Evolutionary conservation across 2,888 invertebrate genomes (phyloP), one percentile per base, ranked within the genome.

Genomic region (Drosophila hamatofila): DNA sequence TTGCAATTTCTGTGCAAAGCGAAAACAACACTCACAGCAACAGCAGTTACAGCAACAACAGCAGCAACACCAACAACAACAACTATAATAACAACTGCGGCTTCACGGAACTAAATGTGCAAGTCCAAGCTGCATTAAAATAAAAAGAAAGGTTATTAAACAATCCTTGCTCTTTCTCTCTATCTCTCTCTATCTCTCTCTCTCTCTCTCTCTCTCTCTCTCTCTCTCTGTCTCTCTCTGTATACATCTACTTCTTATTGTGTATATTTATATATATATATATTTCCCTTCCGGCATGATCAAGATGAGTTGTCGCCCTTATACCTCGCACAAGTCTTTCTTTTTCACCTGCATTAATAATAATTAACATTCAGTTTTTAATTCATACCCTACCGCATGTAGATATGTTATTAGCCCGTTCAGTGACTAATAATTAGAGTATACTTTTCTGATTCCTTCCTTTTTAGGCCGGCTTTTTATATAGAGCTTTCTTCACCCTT

Each of bases 1-100:
- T 73, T 78, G 64, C 74, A 73, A 74, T 63, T 60, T 66, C 39
- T 37, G 60, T 73, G 72, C 64, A 66, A 72, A 73, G 57, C 73
- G 64, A 68, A 73, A 78, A 64, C 78, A 61, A 58, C 65, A 80
- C 63, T 62, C 58, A 51, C 41, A 74, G 58, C 54, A 68, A 8
- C 6, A 6, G 16, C 46, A 46, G 1, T 9, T 25, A 25, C 42
- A 21, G 3, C 42, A 42, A 1, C 56, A 35, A 48, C 56, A 59
- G 42, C 66, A 67, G 54, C 65, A 66, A 62, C 39, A 66, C 56
- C 46, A 61, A 11, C 25, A 11, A 27, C 48, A 18, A 2, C 27
- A 48, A 25, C 60, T 25, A 46, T 46, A 59, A 52, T 67, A 68
- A 58, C 67, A 67, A 73, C 42, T 30, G 12, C 18, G 12, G 18